These are phyloP conservation scores for Hypotaenidia okinawae DNA, from an alignment of 2,797 vertebrate genomes.

Conservation along the genomic window DNA sequence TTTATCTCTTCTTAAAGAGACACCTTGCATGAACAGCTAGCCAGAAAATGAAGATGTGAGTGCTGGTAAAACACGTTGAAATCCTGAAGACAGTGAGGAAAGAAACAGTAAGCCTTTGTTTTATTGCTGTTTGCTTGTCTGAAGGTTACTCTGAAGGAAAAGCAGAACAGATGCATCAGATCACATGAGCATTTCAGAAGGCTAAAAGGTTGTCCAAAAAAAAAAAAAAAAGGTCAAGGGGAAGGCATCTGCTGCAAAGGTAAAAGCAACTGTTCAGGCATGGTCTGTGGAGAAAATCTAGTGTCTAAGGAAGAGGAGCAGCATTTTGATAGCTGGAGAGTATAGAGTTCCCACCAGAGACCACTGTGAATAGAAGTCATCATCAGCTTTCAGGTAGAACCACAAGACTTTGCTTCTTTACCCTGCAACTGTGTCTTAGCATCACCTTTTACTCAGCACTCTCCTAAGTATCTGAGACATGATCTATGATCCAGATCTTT, in stretches of 20 bases:
- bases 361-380: neutral
- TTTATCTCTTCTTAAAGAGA: neutral
- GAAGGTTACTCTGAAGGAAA: neutral
- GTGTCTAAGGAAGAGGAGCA: neutral
- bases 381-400: neutral
- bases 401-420: neutral
- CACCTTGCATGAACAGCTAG: neutral
- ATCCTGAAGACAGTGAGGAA: neutral
- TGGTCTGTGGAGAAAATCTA: neutral
- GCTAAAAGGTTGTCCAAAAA: neutral
- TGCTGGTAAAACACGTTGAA: neutral
- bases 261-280: neutral
- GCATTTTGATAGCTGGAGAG: neutral
- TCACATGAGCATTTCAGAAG: neutral
- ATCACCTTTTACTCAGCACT: neutral
- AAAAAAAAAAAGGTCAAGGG: neutral
- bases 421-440: neutral
- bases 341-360: neutral
- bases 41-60: neutral
- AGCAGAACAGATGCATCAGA: neutral
- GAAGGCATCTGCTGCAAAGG: neutral
- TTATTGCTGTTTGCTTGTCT: neutral
- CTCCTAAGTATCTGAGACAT: neutral
- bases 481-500: accelerated
- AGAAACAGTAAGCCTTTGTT: neutral